Conservation (phyloP, 1,140 invertebrate genomes). For the Drosophila varians region DNA sequence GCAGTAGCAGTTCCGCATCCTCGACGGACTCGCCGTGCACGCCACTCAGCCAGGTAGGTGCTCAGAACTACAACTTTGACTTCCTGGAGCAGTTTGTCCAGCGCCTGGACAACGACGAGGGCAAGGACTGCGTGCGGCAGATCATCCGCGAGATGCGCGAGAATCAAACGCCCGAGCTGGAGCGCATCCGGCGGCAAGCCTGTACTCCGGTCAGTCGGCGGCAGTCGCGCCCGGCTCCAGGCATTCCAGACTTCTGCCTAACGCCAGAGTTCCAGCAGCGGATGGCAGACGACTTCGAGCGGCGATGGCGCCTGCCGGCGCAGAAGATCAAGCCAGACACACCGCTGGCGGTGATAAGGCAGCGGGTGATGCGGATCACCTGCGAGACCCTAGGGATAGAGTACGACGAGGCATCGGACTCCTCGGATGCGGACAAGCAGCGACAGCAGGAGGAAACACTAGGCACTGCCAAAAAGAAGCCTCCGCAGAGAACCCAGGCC, state of each 20-base stretch:
- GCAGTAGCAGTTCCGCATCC: slow-evolving; percentile 11
- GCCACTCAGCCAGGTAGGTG: slow-evolving; percentile 41
- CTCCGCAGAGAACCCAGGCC: background rate
- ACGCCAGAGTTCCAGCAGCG: slow-evolving; percentile 76
- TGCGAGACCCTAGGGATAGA: slow-evolving; percentile 74
- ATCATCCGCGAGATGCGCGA: slow-evolving; percentile 75
- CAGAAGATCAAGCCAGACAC: slow-evolving; percentile 73
- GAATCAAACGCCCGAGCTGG: slow-evolving; percentile 77
- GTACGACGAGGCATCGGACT: slow-evolving; percentile 24
- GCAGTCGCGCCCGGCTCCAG: slow-evolving; percentile 35
- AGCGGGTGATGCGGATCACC: slow-evolving; percentile 69
- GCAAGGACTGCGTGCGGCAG: slow-evolving; percentile 67
- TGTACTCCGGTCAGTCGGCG: slow-evolving; percentile 66
- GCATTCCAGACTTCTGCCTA: slow-evolving; percentile 75
- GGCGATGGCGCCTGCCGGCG: slow-evolving; percentile 73
- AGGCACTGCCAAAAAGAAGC: background rate
- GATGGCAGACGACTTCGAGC: slow-evolving; percentile 78
- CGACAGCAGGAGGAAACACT: background rate
- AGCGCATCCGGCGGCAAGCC: slow-evolving; percentile 70
- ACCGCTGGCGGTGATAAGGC: slow-evolving; percentile 67
- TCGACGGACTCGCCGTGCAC: slow-evolving; percentile 64
- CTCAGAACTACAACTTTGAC: slow-evolving; percentile 62
- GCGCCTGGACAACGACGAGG: slow-evolving; percentile 61
- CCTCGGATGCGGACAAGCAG: background rate
- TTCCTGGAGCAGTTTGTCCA: slow-evolving; percentile 66